phyloP scores from a whole-genome alignment of 2,113 vertebrate species.

The Tetrax tetrax region DNA sequence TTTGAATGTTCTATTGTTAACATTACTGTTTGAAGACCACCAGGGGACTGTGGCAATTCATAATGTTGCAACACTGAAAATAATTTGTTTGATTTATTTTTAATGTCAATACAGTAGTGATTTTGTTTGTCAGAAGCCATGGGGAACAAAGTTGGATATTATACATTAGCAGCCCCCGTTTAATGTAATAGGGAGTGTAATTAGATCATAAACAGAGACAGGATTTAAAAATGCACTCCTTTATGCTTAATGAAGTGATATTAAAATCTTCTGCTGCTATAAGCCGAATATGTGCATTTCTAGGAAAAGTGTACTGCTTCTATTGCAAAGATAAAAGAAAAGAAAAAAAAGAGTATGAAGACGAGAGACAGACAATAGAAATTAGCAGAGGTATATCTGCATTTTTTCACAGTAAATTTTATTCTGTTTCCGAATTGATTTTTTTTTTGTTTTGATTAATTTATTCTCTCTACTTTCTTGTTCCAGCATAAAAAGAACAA shows the following conservation, averaged over 20 bases:
- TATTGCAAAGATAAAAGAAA: not conserved
- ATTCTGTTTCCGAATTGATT: not conserved
- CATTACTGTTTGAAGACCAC: not conserved
- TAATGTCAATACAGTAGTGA: slow-evolving; percentile 2
- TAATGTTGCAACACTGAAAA: slow-evolving; percentile 1
- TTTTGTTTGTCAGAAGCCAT: slow-evolving; percentile 19
- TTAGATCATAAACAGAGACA: slow-evolving; percentile 29
- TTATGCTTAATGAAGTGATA: not conserved
- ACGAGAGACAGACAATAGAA: not conserved
- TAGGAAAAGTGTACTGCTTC: not conserved
- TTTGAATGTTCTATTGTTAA: not conserved
- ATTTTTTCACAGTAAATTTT: not conserved
- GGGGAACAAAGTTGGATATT: slow-evolving; percentile 13
- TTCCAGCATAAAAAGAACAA: not conserved
- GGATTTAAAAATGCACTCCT: slow-evolving; percentile 11
- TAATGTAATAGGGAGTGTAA: slow-evolving; percentile 7
- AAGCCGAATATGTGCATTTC: not conserved
- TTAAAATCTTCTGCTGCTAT: not conserved
- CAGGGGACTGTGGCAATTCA: not conserved
- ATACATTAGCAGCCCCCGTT: slow-evolving; percentile 10
- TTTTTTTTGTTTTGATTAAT: not conserved
- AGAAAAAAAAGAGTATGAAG: not conserved
- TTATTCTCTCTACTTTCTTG: not conserved
- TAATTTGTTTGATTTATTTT: slow-evolving; percentile 23
- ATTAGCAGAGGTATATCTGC: not conserved